Evolutionary conservation across 1,140 invertebrate genomes (phyloP).

Genomic region (Drosophila fuyamai): DNA sequence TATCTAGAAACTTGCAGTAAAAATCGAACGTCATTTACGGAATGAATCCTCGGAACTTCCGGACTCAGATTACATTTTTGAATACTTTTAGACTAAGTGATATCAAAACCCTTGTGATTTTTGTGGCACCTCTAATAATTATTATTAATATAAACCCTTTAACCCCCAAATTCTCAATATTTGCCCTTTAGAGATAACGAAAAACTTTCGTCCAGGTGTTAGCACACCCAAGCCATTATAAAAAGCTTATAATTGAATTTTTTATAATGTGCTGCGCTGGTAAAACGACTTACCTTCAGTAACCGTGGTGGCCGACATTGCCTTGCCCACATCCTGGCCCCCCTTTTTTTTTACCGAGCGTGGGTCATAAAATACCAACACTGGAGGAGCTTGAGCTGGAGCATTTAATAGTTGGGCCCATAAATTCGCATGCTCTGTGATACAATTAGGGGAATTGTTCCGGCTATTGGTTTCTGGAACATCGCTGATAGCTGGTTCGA

Average conservation of each 20-base stretch:
- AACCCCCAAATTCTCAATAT: too few species aligned
- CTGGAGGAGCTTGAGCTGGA: conserved; percentile 15
- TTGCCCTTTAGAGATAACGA: background rate
- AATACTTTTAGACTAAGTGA: too few species aligned
- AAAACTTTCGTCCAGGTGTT: conserved; percentile 35
- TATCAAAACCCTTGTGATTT: too few species aligned
- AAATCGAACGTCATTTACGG: too few species aligned
- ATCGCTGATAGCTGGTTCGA: conserved; percentile 54
- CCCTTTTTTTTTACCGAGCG: conserved; percentile 12
- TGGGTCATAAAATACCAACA: conserved; percentile 57
- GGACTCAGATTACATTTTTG: too few species aligned
- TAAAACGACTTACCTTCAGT: conserved; percentile 16
- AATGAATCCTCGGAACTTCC: too few species aligned
- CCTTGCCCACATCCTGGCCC: conserved; percentile 9
- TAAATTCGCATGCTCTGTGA: conserved; percentile 67
- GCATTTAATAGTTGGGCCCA: conserved; percentile 49
- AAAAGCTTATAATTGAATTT: conserved; percentile 77
- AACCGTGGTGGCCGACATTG: background rate
- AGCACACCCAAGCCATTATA: conserved; percentile 53
- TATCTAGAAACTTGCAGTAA: too few species aligned
- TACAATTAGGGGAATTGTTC: conserved; percentile 67
- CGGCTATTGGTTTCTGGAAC: conserved; percentile 56
- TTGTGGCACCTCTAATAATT: too few species aligned
- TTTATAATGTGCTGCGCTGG: conserved; percentile 66
- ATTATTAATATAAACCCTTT: too few species aligned